Percentiles rank a stretch among this genome's conserved stretches.
Evolutionary conservation across 2,797 vertebrate species (phyloP).

Genomic region (Platyrinchus mystaceus): DNA sequence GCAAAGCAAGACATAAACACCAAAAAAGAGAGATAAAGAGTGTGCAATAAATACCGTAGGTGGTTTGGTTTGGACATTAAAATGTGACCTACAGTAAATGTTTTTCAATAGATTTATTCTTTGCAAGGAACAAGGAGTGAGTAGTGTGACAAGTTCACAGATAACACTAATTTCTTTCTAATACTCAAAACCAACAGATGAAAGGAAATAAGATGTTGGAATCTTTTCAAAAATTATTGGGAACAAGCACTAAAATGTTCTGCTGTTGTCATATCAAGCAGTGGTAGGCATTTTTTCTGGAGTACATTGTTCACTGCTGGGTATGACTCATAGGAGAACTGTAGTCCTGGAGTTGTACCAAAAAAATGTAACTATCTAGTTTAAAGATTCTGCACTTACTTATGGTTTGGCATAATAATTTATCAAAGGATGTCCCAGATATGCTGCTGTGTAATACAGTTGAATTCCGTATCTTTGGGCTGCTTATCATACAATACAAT

Average conservation of each 20-base stretch:
- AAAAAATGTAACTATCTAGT: background rate
- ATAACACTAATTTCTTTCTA: background rate
- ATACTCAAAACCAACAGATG: background rate
- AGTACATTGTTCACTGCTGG: background rate
- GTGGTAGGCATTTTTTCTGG: background rate
- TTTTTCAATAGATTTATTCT: background rate
- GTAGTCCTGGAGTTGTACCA: background rate
- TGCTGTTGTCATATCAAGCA: background rate
- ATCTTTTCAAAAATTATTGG: background rate
- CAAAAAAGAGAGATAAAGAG: background rate
- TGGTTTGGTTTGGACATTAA: background rate
- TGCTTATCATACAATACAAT: background rate
- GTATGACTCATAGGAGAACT: background rate
- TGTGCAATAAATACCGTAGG: background rate
- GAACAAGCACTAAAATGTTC: background rate
- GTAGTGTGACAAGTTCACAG: background rate
- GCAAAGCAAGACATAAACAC: background rate
- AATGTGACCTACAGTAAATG: background rate
- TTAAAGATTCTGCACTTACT: background rate
- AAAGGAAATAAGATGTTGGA: background rate
- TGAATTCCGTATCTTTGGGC: background rate
- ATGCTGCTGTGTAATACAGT: background rate
- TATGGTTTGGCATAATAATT: background rate
- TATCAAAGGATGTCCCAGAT: background rate
- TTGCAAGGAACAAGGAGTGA: background rate